phyloP scores from a whole-genome alignment of 2,113 vertebrate species.

The Phodopus roborovskii region DNA sequence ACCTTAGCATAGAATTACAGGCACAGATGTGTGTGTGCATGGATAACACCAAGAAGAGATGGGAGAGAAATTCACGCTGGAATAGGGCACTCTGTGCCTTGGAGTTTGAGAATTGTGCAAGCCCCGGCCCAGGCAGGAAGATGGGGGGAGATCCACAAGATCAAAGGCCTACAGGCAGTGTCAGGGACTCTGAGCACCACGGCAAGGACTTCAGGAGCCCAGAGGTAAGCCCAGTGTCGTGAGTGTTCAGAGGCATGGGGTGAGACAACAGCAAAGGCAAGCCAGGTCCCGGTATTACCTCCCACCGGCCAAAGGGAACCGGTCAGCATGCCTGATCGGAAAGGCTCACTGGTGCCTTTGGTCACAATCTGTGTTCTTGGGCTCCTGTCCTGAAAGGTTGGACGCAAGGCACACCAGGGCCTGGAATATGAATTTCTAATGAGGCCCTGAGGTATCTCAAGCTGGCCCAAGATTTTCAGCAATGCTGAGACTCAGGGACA shows the following conservation, averaged over 20 bases:
- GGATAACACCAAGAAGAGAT: not conserved
- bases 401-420: not conserved
- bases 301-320: not conserved
- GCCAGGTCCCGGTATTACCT: not conserved
- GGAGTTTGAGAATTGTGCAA: not conserved
- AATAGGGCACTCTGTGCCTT: no score
- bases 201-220: not conserved
- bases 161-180: no score
- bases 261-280: not conserved
- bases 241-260: not conserved
- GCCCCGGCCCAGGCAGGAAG: not conserved
- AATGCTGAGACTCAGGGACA: no score
- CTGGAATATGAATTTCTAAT: not conserved
- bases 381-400: not conserved
- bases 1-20: not conserved
- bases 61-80: not conserved
- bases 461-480: not conserved
- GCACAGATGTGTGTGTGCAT: not conserved
- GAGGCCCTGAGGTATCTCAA: not conserved
- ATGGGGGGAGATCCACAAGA: no score
- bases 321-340: no score
- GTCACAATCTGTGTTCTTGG: not conserved
- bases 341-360: accelerated
- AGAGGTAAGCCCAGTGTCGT: not conserved
- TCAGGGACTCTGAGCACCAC: no score